Percentiles rank a stretch among this genome's conserved stretches.
Conservation (phyloP, 2,888 invertebrate species). For the Leucophora obtusa region DNA sequence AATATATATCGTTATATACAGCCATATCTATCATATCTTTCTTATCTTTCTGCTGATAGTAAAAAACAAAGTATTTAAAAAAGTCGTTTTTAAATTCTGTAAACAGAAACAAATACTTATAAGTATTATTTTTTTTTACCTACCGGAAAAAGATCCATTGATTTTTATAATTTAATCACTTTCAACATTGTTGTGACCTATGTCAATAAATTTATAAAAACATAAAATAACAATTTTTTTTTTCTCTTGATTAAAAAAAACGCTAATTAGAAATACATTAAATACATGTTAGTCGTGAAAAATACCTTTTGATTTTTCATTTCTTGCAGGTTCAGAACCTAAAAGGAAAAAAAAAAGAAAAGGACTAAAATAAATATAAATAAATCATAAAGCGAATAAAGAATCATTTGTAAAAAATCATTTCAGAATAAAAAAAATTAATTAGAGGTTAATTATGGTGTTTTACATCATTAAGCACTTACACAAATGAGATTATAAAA, state of each 20-base stretch:
- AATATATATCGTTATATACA: too few species aligned
- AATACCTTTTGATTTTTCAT: conserved; percentile 77
- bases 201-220: too few species aligned
- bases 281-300: conserved; percentile 13
- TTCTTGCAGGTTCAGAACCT: conserved; percentile 77
- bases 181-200: too few species aligned
- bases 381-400: conserved; percentile 44
- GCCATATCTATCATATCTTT: too few species aligned
- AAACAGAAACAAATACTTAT: too few species aligned
- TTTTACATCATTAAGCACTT: conserved; percentile 28
- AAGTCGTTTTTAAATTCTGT: too few species aligned
- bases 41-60: too few species aligned
- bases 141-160: too few species aligned
- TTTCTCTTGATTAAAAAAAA: not conserved
- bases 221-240: too few species aligned
- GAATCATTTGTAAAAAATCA: conserved; percentile 25
- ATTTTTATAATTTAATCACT: too few species aligned
- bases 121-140: too few species aligned
- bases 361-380: conserved; percentile 50
- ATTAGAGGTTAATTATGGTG: conserved; percentile 56
- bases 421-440: conserved; percentile 50
- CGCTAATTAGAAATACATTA: conserved; percentile 15
- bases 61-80: too few species aligned
- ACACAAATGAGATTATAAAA: conserved; percentile 1
- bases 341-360: conserved; percentile 67